Base-by-base conservation (phyloP, 2,888 invertebrate genomes). In the Parnassius mnemosyne region DNA sequence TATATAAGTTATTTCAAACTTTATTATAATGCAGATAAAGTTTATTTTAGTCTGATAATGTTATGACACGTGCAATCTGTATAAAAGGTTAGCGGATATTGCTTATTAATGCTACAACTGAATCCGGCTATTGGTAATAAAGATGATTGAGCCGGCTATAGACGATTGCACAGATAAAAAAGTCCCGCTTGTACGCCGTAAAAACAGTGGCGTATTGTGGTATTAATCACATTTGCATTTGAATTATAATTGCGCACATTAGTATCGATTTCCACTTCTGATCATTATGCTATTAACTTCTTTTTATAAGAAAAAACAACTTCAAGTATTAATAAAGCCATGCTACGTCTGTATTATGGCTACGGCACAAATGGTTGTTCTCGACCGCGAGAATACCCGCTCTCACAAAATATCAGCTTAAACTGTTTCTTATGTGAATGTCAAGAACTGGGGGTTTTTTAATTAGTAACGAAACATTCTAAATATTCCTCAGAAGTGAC, bases 81-180 rank as follows among this genome's bases (percentile, higher is more conserved):
- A 79, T 74, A 70, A 83, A 85, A 86, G 82, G 84, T 81, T 81
- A 85, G 71, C 84, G 89, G 89, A 89, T 89, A 89, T 89, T 74
- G 79, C 82, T 87, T 87, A 87, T 87, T 87, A 87, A 87, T 87
- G 83, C 81, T 80, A 81, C 77, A 80, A 78, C 78, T 82, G 84
- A 78, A 82, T 82, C 83, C 72, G 78, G 75, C 81, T 84, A 87
- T 87, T 82, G 85, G 75, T 86, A 87, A 86, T 87, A 81, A 82
- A 82, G 78, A 81, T 80, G 83, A 83, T 83, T 78, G 80, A 80
- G 72, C 75, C 73, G 73, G 72, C 72, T 74, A 71, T 71, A 63
- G 62, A 71, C 67, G 68, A 71, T 71, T 71, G 69, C 68, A 58
- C 58, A 63, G 65, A 67, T 68, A 65, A 67, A 66, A 68, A 66